Base-by-base conservation (phyloP, 1,140 invertebrate species). In the Drosophila micromelanica region DNA sequence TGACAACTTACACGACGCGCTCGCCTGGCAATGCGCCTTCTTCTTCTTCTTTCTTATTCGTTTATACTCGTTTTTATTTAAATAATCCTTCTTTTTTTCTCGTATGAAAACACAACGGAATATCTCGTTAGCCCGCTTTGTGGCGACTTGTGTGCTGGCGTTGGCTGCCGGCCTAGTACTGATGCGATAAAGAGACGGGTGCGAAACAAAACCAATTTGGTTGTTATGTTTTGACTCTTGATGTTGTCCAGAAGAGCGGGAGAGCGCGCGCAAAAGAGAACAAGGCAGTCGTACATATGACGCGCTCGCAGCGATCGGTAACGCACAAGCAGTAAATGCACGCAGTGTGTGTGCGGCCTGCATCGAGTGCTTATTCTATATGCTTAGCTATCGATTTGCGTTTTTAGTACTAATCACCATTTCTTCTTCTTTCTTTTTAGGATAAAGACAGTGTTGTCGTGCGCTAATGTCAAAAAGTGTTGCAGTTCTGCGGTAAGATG, bases 1-100 rank as follows among this genome's bases (percentile, higher is more conserved):
- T 9, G 43, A 74, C 37, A 68, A 68, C 73, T 40, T 42, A 65
- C 60, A 67, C 73, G 42, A 65, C 54, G 64, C 62, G 52, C 40
- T 45, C 9, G 51, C 40, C 42, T 46, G 40, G 9, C 46, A 38
- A 35, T 59, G 46, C 54, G 45, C 65, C 27, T 46, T 46, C 46
- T 76, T 71, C 27, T 46, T 46, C 46, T 76, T 74, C 51, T 68
- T 45, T 73, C 45, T 59, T 52, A 17, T 11, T 51, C 38, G 32
- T 11, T 42, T 37, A 52, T 35, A 8, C 8, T 23, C 20, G 20
- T 23, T 57, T 62, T 42, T 60, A 60, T 60, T 73, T 11, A 72
- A 67, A 72, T 52, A 67, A 67, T 54, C 35, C 55, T 67, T 59
- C 15, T 49, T 67, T 59, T 15, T 49, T 37, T 56, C 11, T 52